phyloP scores from a whole-genome alignment of 2,113 vertebrate species.

The Semnornis frantzii region DNA sequence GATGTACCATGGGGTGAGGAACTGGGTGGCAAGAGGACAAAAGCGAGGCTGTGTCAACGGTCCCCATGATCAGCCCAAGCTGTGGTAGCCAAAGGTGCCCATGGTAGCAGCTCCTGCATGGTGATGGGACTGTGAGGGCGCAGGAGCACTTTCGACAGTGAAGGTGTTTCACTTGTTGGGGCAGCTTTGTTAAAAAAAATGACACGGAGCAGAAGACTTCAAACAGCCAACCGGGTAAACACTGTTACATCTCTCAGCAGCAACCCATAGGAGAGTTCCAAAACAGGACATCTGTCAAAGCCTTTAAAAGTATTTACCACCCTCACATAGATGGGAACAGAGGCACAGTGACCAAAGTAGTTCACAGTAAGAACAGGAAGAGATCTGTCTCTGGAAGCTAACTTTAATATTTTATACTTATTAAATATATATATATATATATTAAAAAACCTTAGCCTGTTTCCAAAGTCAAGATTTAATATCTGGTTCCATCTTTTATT shows the following conservation, averaged over 20 bases:
- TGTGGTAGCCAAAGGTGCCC: too few species aligned
- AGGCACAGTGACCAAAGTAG: neutral
- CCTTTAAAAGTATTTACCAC: neutral
- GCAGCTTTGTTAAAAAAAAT: neutral
- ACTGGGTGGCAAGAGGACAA: too few species aligned
- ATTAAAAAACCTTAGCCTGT: neutral
- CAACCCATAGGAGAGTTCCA: neutral
- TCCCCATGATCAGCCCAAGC: too few species aligned
- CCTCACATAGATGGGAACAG: neutral
- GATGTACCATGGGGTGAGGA: neutral
- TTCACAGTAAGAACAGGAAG: neutral
- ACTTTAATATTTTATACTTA: neutral
- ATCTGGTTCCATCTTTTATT: neutral
- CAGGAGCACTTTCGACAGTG: fast-evolving
- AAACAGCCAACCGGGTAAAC: too few species aligned
- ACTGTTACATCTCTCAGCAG: fast-evolving
- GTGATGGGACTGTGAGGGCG: too few species aligned
- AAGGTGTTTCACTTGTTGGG: neutral
- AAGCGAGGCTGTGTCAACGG: too few species aligned
- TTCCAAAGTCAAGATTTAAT: neutral
- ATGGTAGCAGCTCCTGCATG: neutral
- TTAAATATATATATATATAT: neutral
- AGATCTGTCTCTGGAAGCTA: neutral
- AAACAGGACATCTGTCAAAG: neutral
- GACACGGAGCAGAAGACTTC: too few species aligned